Conservation (phyloP, 1,140 invertebrate species). For the Monochamus saltuarius region DNA sequence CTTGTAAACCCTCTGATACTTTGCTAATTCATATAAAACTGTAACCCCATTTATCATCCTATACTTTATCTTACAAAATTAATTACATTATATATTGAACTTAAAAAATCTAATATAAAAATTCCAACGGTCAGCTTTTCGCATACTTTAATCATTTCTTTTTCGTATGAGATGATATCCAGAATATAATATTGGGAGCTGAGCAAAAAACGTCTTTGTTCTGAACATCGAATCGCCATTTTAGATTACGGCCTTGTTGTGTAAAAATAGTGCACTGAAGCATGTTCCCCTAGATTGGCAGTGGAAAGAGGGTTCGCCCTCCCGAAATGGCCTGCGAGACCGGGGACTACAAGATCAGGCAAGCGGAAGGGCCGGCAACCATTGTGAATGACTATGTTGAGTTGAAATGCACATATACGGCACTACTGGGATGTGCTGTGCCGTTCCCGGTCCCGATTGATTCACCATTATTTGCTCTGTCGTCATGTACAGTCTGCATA, state of each 20-base stretch:
- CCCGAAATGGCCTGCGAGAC: conserved; percentile 20
- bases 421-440: background rate
- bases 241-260: conserved; percentile 41
- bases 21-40: too few species aligned
- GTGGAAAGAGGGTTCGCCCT: conserved; percentile 34
- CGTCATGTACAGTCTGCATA: too few species aligned
- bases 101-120: too few species aligned
- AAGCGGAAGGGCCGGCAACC: conserved; percentile 36
- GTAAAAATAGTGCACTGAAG: conserved; percentile 47
- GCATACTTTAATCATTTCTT: too few species aligned
- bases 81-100: too few species aligned
- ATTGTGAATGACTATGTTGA: conserved; percentile 30
- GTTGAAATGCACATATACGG: conserved; percentile 20
- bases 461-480: too few species aligned
- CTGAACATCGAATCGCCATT: conserved; percentile 34
- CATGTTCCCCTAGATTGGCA: conserved; percentile 45
- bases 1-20: too few species aligned
- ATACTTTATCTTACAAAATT: too few species aligned
- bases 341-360: conserved; percentile 28
- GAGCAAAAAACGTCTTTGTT: conserved; percentile 18
- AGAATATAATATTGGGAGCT: conserved; percentile 8
- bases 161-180: too few species aligned
- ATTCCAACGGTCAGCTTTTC: too few species aligned
- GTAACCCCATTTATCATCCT: too few species aligned
- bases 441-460: too few species aligned